Percentiles rank a stretch among this genome's conserved stretches.
These are phyloP conservation scores for Teleiodes luculella DNA, from an alignment of 2,888 invertebrate species.

Conservation along the genomic window DNA sequence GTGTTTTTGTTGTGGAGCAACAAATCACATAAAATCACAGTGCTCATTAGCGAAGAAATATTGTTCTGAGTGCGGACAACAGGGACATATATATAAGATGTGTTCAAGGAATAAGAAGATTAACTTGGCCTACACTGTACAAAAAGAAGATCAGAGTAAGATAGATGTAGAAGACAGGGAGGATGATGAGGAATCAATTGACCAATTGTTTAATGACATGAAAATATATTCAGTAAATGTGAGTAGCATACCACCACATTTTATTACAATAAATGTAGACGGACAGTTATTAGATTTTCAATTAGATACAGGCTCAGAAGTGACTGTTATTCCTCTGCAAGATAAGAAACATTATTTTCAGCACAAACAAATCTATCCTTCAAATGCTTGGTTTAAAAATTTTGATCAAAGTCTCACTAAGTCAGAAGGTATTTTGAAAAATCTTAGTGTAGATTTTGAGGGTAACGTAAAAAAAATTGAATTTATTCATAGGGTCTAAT, in stretches of 20 bases:
- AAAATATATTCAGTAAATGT: slow-evolving; percentile 6
- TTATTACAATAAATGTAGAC: slow-evolving; percentile 1
- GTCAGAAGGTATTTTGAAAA: slow-evolving; percentile 5
- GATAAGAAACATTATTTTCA: slow-evolving; percentile 5
- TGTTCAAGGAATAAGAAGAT: slow-evolving; percentile 4
- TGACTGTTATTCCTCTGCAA: slow-evolving; percentile 7
- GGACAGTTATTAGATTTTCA: slow-evolving; percentile 8
- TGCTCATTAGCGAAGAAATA: slow-evolving; percentile 14
- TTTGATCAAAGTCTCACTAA: slow-evolving; percentile 14
- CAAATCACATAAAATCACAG: slow-evolving; percentile 10
- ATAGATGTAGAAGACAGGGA: background rate
- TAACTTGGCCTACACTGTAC: background rate
- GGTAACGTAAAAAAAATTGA: background rate
- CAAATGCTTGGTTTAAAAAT: slow-evolving; percentile 12
- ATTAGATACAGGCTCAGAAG: slow-evolving; percentile 18
- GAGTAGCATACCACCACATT: slow-evolving; percentile 14
- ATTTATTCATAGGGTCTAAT: background rate
- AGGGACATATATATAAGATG: slow-evolving; percentile 13
- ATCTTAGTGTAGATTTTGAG: background rate
- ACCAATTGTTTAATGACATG: background rate
- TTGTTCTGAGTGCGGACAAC: slow-evolving; percentile 18
- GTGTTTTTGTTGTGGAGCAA: slow-evolving; percentile 12
- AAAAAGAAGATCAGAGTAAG: background rate
- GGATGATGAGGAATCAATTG: background rate
- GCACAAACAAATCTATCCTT: background rate